phyloP scores from a whole-genome alignment of 2,888 invertebrate species.

The Ormyrus nitidulus region DNA sequence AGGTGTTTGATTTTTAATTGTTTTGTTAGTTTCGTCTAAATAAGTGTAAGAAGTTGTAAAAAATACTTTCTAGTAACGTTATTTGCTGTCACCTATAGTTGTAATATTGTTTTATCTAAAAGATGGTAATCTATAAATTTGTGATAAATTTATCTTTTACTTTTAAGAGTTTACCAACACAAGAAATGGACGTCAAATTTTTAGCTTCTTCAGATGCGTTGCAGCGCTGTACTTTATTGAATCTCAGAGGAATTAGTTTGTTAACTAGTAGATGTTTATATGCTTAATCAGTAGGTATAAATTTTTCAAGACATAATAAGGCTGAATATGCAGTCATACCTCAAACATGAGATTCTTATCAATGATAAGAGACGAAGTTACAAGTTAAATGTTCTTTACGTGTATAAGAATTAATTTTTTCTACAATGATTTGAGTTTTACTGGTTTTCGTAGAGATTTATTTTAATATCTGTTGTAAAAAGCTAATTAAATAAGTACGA shows the following conservation, averaged over 20 bases:
- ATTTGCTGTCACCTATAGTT: too few relatives aligned
- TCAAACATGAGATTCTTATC: slow-evolving; percentile 45
- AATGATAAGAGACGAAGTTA: slow-evolving; percentile 37
- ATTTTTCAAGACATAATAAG: slow-evolving; percentile 31
- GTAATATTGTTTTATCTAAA: too few relatives aligned
- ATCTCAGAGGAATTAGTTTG: not conserved
- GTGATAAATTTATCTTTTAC: too few relatives aligned
- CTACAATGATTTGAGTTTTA: slow-evolving; percentile 6
- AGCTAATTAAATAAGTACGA: not conserved
- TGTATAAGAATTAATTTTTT: slow-evolving; percentile 23
- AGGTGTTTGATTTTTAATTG: too few relatives aligned
- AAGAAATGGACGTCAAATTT: too few relatives aligned
- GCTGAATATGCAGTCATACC: slow-evolving; percentile 25
- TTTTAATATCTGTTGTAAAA: not conserved
- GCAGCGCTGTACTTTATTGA: too few relatives aligned
- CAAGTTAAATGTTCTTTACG: slow-evolving; percentile 23
- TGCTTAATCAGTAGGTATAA: slow-evolving; percentile 17
- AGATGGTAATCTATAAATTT: too few relatives aligned
- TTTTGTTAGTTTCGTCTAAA: too few relatives aligned
- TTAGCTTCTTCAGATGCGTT: not conserved
- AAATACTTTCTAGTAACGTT: too few relatives aligned
- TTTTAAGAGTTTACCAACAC: too few relatives aligned
- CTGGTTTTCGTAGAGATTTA: not conserved
- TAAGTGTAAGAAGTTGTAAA: too few relatives aligned
- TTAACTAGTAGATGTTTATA: not conserved